Evolutionary conservation across 2,888 invertebrate species (phyloP).

Genomic region (Drosophila falleni): DNA sequence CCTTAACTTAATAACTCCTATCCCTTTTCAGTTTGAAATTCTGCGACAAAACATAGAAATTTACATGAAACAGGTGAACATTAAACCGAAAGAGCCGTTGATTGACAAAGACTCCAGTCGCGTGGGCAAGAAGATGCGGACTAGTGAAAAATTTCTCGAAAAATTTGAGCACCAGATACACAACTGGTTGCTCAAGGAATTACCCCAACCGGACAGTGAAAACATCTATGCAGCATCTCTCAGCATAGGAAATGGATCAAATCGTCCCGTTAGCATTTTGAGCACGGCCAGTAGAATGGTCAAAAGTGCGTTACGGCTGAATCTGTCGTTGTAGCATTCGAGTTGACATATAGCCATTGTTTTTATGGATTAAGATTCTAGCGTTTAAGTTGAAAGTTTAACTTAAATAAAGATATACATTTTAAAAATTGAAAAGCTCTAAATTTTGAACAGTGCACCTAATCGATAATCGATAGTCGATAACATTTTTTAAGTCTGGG

Average conservation of each 20-base stretch:
- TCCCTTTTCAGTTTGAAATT: slow-evolving; percentile 63
- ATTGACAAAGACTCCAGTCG: slow-evolving; percentile 62
- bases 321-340: slow-evolving; percentile 23
- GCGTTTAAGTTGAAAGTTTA: slow-evolving; percentile 40
- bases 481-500: slow-evolving; percentile 5
- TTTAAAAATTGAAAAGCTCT: not conserved
- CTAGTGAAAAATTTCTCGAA: slow-evolving; percentile 69
- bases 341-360: slow-evolving; percentile 14
- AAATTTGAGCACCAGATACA: slow-evolving; percentile 77
- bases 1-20: not conserved
- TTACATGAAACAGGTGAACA: slow-evolving; percentile 43
- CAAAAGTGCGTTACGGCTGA: slow-evolving; percentile 46
- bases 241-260: slow-evolving; percentile 62
- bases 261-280: slow-evolving; percentile 52
- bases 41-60: slow-evolving; percentile 63
- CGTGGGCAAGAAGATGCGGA: slow-evolving; percentile 71
- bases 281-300: slow-evolving; percentile 59
- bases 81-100: slow-evolving; percentile 34
- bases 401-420: slow-evolving; percentile 49
- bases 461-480: slow-evolving; percentile 7
- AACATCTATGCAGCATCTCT: slow-evolving; percentile 55
- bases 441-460: not conserved
- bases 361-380: slow-evolving; percentile 37
- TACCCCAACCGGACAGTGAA: slow-evolving; percentile 17
- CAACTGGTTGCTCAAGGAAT: slow-evolving; percentile 70